Evolutionary conservation across 2,888 invertebrate genomes (phyloP).

Genomic region (Brachypalpus laphriformis): DNA sequence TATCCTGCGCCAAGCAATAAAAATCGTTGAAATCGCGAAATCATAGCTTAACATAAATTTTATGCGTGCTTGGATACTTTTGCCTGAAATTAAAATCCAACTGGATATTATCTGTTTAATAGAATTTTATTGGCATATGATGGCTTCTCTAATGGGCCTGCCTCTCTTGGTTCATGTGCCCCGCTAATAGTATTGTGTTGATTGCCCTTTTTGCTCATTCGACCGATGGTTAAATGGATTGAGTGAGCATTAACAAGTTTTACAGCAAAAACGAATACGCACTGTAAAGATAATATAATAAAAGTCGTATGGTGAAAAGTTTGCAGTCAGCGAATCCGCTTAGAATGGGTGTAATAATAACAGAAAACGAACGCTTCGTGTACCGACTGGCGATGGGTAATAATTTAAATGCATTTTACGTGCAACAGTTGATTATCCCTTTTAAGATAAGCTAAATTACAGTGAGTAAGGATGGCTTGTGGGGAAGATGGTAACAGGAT

Average conservation of each 20-base stretch:
- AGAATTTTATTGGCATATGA: conserved; percentile 64
- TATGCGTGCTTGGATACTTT: conserved; percentile 2
- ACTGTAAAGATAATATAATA: conserved; percentile 28
- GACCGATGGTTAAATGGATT: conserved; percentile 30
- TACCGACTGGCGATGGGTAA: conserved; percentile 3
- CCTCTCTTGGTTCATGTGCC: not conserved
- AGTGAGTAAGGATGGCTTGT: not conserved
- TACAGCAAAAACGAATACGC: not conserved
- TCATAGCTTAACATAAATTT: conserved; percentile 30
- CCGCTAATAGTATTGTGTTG: conserved; percentile 8
- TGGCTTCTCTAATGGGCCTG: conserved; percentile 48
- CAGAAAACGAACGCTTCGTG: conserved; percentile 8
- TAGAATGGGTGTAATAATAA: conserved; percentile 32
- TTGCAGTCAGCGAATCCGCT: conserved; percentile 19
- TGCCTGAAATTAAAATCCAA: conserved; percentile 33
- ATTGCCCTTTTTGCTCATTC: conserved; percentile 30
- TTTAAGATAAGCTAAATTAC: conserved; percentile 35
- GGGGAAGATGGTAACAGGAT: not conserved
- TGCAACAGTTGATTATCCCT: conserved; percentile 47
- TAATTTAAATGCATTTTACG: conserved; percentile 50
- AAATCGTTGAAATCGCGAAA: conserved; percentile 34
- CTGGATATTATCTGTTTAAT: conserved; percentile 67
- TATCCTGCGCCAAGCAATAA: conserved; percentile 28
- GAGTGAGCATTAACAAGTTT: conserved; percentile 56
- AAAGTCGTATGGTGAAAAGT: conserved; percentile 36